Evolutionary conservation across 1,140 invertebrate genomes (phyloP).

Genomic region (Drosophila albomicans): DNA sequence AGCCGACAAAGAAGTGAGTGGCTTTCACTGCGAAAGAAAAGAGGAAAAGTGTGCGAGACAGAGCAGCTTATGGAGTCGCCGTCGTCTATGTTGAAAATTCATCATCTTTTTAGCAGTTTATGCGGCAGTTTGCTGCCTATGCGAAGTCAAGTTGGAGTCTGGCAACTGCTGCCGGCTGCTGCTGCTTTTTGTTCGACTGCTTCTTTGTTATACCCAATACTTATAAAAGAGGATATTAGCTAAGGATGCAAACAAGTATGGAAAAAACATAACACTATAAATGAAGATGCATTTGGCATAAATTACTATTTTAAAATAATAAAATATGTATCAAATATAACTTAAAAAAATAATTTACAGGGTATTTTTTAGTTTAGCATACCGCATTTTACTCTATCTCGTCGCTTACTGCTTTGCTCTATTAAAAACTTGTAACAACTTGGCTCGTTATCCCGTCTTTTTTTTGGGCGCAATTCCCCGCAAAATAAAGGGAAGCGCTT

Average conservation of each 20-base stretch:
- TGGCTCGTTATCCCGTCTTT: conserved; percentile 68
- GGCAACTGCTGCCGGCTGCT: neutral
- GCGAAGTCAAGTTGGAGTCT: conserved; percentile 33
- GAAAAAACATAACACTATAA: neutral
- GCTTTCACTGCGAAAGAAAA: conserved; percentile 32
- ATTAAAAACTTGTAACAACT: conserved; percentile 84
- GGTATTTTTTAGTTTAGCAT: neutral
- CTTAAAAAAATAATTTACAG: neutral
- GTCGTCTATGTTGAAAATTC: conserved; percentile 67
- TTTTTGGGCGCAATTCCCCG: conserved; percentile 31
- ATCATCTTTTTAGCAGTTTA: conserved; percentile 82
- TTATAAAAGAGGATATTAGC: neutral
- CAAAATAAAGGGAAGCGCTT: conserved; percentile 20
- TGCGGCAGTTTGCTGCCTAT: conserved; percentile 70
- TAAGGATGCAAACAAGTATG: neutral
- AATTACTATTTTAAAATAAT: no score
- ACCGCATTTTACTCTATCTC: neutral
- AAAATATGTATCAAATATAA: no score
- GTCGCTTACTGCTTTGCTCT: conserved; percentile 49
- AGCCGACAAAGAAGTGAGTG: conserved; percentile 61
- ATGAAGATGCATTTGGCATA: no score
- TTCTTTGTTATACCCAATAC: conserved; percentile 43
- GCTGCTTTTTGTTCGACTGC: conserved; percentile 17
- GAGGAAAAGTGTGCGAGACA: conserved; percentile 3
- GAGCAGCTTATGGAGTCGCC: conserved; percentile 60